Conservation (phyloP, 2,797 vertebrate species). For the Capromys pilorides region DNA sequence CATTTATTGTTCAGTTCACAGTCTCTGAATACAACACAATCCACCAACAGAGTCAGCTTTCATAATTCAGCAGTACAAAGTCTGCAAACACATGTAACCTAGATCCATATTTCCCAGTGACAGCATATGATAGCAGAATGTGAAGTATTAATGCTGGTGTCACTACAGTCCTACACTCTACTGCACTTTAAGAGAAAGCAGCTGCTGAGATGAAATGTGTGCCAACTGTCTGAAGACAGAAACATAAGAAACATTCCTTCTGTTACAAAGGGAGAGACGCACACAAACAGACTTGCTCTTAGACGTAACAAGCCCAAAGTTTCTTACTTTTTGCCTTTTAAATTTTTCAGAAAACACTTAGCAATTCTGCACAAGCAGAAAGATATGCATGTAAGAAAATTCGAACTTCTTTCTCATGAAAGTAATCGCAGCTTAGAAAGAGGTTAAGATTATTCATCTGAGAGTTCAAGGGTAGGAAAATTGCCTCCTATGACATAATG, state of each 20-base stretch:
- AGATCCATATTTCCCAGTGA: slow-evolving; percentile 91
- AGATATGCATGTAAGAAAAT: slow-evolving; percentile 46
- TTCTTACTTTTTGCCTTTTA: slow-evolving; percentile 85
- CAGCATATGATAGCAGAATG: slow-evolving; percentile 91
- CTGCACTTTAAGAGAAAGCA: slow-evolving; percentile 92
- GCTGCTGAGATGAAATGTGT: slow-evolving; percentile 91
- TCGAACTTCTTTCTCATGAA: background rate
- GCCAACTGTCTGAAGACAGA: slow-evolving; percentile 91
- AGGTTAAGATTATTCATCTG: background rate
- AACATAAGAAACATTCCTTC: slow-evolving; percentile 91
- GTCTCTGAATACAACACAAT: slow-evolving; percentile 89
- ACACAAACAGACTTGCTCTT: slow-evolving; percentile 88
- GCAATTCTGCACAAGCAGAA: slow-evolving; percentile 45
- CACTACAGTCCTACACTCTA: slow-evolving; percentile 90
- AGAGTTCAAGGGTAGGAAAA: slow-evolving; percentile 34
- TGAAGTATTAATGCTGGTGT: slow-evolving; percentile 92
- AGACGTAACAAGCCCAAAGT: slow-evolving; percentile 86
- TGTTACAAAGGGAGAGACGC: slow-evolving; percentile 89
- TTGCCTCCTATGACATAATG: background rate
- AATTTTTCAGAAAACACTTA: slow-evolving; percentile 77
- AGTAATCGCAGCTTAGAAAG: background rate
- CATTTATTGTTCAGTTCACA: slow-evolving; percentile 89
- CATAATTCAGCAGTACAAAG: slow-evolving; percentile 91
- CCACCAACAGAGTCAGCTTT: slow-evolving; percentile 89
- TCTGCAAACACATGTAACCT: slow-evolving; percentile 91